phyloP scores from a whole-genome alignment of 2,797 vertebrate genomes.

The Carduelis carduelis region DNA sequence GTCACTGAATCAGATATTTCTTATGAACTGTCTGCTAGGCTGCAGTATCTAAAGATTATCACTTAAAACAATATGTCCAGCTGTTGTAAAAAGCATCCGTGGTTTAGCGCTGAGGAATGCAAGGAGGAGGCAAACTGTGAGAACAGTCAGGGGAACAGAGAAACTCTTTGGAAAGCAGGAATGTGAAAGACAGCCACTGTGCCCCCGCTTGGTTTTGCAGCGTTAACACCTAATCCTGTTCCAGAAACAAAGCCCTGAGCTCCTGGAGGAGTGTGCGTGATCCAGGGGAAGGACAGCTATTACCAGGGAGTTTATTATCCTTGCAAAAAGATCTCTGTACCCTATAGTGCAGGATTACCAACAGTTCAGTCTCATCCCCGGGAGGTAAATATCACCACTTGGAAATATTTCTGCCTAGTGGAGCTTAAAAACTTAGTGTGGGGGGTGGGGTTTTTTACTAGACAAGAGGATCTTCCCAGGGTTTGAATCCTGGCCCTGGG shows the following conservation, averaged over 20 bases:
- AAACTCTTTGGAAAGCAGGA: neutral
- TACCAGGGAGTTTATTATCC: slow-evolving; percentile 10
- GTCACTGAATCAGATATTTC: slow-evolving; percentile 54
- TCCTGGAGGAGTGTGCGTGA: neutral
- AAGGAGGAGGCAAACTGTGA: slow-evolving; percentile 13
- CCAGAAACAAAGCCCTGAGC: slow-evolving; percentile 35
- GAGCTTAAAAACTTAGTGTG: neutral
- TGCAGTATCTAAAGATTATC: slow-evolving; percentile 61
- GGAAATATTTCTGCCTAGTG: neutral
- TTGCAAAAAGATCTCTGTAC: neutral
- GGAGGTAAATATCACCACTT: neutral
- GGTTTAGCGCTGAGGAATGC: neutral
- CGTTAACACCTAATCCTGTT: slow-evolving; percentile 17
- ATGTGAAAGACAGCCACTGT: neutral
- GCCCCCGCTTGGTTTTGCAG: neutral
- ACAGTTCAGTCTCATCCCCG: neutral
- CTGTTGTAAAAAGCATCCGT: slow-evolving; percentile 16
- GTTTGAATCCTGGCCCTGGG: neutral
- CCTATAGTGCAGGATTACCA: slow-evolving; percentile 14
- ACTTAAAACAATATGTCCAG: slow-evolving; percentile 60
- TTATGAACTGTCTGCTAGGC: slow-evolving; percentile 43
- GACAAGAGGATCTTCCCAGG: neutral
- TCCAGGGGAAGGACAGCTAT: neutral
- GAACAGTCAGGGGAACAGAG: neutral
- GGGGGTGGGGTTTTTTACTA: neutral